Evolutionary conservation across 2,888 invertebrate genomes (phyloP).

Genomic region (Apodemia duryi): DNA sequence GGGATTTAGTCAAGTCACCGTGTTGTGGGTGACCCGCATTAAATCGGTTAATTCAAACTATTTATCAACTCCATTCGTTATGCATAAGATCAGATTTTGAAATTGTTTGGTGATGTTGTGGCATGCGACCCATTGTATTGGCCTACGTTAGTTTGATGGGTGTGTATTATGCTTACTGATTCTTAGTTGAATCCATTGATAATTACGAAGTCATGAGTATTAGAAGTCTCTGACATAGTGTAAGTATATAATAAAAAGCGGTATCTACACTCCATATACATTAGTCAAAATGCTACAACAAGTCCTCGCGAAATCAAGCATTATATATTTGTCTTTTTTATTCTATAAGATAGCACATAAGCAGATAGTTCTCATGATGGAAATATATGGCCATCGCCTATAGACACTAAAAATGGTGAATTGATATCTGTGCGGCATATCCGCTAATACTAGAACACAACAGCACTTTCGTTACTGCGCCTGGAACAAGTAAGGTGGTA

Average conservation of each 20-base stretch:
- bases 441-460: too few relatives aligned
- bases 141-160: slow-evolving; percentile 68
- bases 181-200: slow-evolving; percentile 67
- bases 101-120: slow-evolving; percentile 77
- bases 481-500: too few relatives aligned
- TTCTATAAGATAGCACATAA: too few relatives aligned
- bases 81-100: slow-evolving; percentile 77
- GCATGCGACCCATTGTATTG: slow-evolving; percentile 62
- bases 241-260: neutral
- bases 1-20: slow-evolving; percentile 67
- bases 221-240: neutral
- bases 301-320: neutral
- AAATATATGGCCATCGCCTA: too few relatives aligned
- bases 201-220: slow-evolving; percentile 18
- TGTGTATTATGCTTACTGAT: slow-evolving; percentile 71
- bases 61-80: slow-evolving; percentile 77
- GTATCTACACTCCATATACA: neutral
- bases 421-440: too few relatives aligned
- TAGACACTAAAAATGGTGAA: too few relatives aligned
- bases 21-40: slow-evolving; percentile 78
- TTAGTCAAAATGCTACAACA: neutral
- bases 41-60: slow-evolving; percentile 79
- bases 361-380: too few relatives aligned
- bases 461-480: too few relatives aligned
- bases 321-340: neutral